phyloP scores from a whole-genome alignment of 2,113 vertebrate genomes.

The Fregetta grallaria region DNA sequence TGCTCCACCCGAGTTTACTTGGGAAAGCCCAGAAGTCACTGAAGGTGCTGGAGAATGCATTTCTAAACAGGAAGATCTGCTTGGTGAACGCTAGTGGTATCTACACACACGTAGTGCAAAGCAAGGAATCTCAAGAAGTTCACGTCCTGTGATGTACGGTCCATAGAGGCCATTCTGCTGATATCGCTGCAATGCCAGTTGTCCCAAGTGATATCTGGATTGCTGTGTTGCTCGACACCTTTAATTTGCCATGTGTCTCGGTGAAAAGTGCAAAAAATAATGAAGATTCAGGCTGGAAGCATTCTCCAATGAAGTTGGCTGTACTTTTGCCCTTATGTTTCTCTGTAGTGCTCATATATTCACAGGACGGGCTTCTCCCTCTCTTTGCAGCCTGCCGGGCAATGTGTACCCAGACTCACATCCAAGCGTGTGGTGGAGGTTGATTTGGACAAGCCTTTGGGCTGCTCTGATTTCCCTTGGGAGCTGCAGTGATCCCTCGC shows the following conservation, averaged over 20 bases:
- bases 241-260: not conserved
- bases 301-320: not conserved
- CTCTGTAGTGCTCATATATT: not conserved
- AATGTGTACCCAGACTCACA: not conserved
- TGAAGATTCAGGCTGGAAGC: not conserved
- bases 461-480: not conserved
- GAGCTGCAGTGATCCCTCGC: not conserved
- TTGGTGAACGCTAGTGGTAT: not conserved
- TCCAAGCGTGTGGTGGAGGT: not conserved
- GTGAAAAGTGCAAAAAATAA: not conserved
- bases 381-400: not conserved
- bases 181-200: not conserved
- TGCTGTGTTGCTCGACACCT: not conserved
- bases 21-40: not conserved
- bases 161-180: not conserved
- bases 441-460: not conserved
- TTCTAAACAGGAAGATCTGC: not conserved
- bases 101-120: not conserved
- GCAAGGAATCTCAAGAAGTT: not conserved
- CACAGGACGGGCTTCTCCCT: not conserved
- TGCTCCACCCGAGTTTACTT: not conserved
- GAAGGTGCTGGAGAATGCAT: not conserved
- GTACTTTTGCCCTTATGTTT: not conserved
- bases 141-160: not conserved
- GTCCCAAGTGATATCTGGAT: not conserved